Conservation (phyloP, 1,140 invertebrate species). For the Amyelois transitella region DNA sequence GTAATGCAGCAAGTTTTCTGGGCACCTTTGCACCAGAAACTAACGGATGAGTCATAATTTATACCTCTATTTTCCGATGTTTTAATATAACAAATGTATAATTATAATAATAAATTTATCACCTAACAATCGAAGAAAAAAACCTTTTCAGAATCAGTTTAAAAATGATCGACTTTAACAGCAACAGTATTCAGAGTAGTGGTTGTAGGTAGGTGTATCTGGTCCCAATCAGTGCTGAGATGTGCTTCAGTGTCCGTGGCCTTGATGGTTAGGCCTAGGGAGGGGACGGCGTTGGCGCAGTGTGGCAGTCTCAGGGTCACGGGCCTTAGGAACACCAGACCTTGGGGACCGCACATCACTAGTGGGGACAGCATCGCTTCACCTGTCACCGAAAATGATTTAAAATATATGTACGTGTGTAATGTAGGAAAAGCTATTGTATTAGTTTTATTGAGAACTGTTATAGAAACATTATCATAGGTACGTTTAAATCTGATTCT, state of each 20-base stretch:
- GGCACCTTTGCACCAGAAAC: too few species aligned
- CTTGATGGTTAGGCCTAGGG: constrained; percentile 82
- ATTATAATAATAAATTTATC: too few species aligned
- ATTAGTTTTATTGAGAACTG: neutral
- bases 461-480: too few species aligned
- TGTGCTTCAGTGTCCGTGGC: constrained; percentile 86
- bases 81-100: too few species aligned
- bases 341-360: constrained; percentile 96
- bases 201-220: constrained; percentile 83
- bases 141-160: too few species aligned
- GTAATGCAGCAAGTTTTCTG: too few species aligned
- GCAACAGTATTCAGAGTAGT: constrained; percentile 89
- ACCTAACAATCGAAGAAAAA: too few species aligned
- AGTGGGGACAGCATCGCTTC: constrained; percentile 93
- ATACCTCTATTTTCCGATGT: too few species aligned
- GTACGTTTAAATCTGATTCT: too few species aligned
- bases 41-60: too few species aligned
- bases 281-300: constrained; percentile 82
- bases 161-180: constrained; percentile 93
- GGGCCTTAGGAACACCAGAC: constrained; percentile 88
- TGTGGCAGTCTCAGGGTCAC: constrained; percentile 89
- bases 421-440: neutral
- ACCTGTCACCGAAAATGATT: constrained; percentile 75
- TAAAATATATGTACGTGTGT: neutral
- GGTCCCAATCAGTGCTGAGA: constrained; percentile 82